Base-by-base conservation (phyloP, 2,888 invertebrate genomes). In the Eupelmus urozonus region DNA sequence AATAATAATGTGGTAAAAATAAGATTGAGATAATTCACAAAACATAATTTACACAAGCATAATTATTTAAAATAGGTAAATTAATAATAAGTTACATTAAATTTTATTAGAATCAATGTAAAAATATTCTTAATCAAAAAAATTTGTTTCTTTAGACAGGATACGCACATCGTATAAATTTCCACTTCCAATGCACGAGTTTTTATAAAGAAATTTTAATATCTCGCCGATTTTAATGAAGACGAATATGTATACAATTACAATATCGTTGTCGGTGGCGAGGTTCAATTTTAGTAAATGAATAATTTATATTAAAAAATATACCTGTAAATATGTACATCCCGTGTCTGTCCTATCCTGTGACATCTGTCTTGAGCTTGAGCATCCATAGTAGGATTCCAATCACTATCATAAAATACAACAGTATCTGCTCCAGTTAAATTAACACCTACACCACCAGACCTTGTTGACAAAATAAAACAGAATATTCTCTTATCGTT, bases 341-440 rank as follows among this genome's bases (percentile, higher is more conserved):
- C 98, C 84, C 98, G 92, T 20, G 99, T 99, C 92, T 99, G 99
- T 0, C 99, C 99, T 90, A 99, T 99, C 85, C 99, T 94, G 92
- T 99, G 99, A 90, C 98, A 98, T 84, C 98, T 93, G 91, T 97
- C 97, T 91, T 97, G 97, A 81, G 97, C 97, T 90, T 97, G 97
- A 80, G 98, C 98, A 92, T 99, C 99, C 98, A 99, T 99, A 4
- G 98, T 99, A 67, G 99, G 99, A 93, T 99, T 99, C 99, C 98
- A 99, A 91, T 99, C 98, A 81, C 98, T 98, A 92, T 99, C 99
- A 91, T 99, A 99, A 92, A 99, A 99, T 89, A 99, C 96, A 83
- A 99, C 99, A 85, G 98, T 97, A 91, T 99, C 99, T 59, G 99
- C 99, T 82, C 99, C 99, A 42, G 98, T 99, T 83, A 99, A 92